Evolutionary conservation across 2,888 invertebrate species (phyloP), one percentile per base, ranked within the genome.

Genomic region (Amiota mariae): DNA sequence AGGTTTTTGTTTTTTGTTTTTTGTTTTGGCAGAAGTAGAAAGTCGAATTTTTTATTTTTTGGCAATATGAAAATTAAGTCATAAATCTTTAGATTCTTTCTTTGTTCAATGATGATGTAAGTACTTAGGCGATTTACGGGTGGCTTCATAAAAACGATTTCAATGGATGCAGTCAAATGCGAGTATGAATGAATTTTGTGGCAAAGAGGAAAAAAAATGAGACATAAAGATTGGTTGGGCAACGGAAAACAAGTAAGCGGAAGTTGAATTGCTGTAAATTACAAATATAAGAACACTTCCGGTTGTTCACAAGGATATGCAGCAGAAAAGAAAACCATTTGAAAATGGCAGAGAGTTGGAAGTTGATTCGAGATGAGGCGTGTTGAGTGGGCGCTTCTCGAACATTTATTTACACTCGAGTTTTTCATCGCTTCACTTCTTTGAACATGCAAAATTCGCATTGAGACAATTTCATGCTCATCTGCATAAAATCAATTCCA

Each of bases 401-500:
- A n/a, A 70, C 86, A 86, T 84, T 82, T 86, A 84, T 86, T 86
- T 86, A 85, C 82, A 85, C 85, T 80, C 36, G 36, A 36, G 36
- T 36, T 36, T 36, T 36, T 36, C 36, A 36, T 36, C 36, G 36
- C 36, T 36, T 36, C 36, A 36, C 36, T 36, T 36, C 36, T 36
- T 36, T 36, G 36, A 81, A 82, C 82, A 84, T 85, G 82, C 78
- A 76, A 78, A 80, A 80, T 79, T 85, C 81, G 80, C 87, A 86
- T 80, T 80, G 85, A 87, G 85, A 88, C 87, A 88, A 88, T 88
- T 88, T 88, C 89, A 87, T 89, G 88, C 89, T 89, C 88, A 89
- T 89, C 89, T 89, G 89, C 89, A 89, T 89, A 89, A 89, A 89
- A 89, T 89, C 89, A 89, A 89, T 89, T 89, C 89, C 88, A 87